Evolutionary conservation across 2,888 invertebrate species (phyloP).

Genomic region (Tribolium freemani): DNA sequence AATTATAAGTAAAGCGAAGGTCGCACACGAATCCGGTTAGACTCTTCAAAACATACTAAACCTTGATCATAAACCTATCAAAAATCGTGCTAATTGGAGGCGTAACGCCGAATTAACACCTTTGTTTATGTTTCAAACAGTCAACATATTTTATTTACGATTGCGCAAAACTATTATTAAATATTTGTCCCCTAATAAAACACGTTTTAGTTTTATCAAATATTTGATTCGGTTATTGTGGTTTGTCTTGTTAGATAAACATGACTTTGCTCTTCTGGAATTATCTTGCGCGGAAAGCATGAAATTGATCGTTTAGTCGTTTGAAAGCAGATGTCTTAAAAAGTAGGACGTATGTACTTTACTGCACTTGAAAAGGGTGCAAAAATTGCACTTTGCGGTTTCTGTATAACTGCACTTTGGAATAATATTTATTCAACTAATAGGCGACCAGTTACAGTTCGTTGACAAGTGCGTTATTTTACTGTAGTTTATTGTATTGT

Average conservation of each 20-base stretch:
- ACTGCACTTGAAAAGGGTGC: not conserved
- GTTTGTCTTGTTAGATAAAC: not conserved
- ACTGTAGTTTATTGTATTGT: not conserved
- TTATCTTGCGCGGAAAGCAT: constrained; percentile 32
- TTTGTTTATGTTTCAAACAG: not conserved
- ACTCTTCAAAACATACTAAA: not conserved
- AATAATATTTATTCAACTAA: not conserved
- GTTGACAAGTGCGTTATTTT: not conserved
- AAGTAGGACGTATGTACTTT: constrained; percentile 5
- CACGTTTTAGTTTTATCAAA: not conserved
- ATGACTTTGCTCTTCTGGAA: constrained; percentile 1
- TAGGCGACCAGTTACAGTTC: not conserved
- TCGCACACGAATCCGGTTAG: not conserved
- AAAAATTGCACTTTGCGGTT: not conserved
- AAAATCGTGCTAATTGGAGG: not conserved
- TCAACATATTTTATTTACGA: constrained; percentile 5
- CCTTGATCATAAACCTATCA: not conserved
- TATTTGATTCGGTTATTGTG: not conserved
- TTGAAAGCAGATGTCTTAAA: not conserved
- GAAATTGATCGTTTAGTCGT: constrained; percentile 19
- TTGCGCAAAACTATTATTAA: constrained; percentile 13
- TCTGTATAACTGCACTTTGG: not conserved
- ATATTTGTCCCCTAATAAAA: constrained; percentile 16
- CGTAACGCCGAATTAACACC: not conserved
- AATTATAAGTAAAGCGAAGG: not conserved